Evolutionary conservation across 2,888 invertebrate genomes (phyloP), one percentile per base, ranked within the genome.

Genomic region (Elaeidobius kamerunicus): DNA sequence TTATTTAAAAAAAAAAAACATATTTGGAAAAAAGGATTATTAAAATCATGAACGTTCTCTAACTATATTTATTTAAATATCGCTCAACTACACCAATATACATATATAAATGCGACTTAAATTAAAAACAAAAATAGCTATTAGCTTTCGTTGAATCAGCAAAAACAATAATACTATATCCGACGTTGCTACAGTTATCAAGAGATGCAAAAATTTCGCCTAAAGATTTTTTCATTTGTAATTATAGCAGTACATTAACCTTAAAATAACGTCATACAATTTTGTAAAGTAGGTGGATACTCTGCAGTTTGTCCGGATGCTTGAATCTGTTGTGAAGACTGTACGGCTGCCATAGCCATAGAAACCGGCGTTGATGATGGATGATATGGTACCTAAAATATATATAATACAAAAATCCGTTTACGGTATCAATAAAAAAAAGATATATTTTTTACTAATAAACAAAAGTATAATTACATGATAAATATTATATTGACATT

Each of bases 261-360:
- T 61, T 73, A 74, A 65, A 74, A 74, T 46, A 74, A 61, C 28
- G 74, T 72, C 73, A 74, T 74, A 58, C 73, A 74, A 55, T 73
- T 73, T 61, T 73, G 73, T 44, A 74, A 62, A 43, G 71, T 66
- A 16, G 72, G 68, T 14, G 74, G 72, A 63, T 73, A 73, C 38
- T 74, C 73, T 19, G 65, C 56, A 47, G 72, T 67, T 59, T 73
- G 73, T 4, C 65, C 63, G 5, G 73, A 66, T 20, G 68, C 67
- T 63, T 72, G 73, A 54, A 73, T 71, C 62, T 73, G 73, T 59
- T 73, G 73, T 1, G 73, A 70, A 3, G 71, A 69, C 56, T 73
- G 73, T 11, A 71, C 73, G 32, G 72, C 73, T 17, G 73, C 73
- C 51, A 73, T 73, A 63, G 73, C 71, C 73, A 75, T 74, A 2